These are phyloP conservation scores for Barbus barbus DNA, from an alignment of 2,113 vertebrate genomes.

Conservation along the genomic window DNA sequence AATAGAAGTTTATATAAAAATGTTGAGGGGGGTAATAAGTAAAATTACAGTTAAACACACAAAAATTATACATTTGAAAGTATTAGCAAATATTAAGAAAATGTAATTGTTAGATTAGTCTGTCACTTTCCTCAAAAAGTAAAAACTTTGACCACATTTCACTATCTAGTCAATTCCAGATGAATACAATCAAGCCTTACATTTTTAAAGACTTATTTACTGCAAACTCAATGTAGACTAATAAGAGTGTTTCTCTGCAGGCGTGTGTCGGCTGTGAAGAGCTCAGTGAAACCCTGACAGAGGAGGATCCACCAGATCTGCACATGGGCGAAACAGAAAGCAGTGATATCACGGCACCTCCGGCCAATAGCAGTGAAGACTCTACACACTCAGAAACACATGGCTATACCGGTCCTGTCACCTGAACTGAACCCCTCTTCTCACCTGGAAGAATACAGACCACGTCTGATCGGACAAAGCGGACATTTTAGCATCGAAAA, in stretches of 20 bases:
- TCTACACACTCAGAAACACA: slow-evolving; percentile 31
- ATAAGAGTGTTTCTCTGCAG: slow-evolving; percentile 66
- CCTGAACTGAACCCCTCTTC: neutral
- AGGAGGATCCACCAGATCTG: slow-evolving; percentile 75
- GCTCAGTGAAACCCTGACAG: slow-evolving; percentile 58
- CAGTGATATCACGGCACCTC: slow-evolving; percentile 59
- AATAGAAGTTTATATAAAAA: too few species aligned
- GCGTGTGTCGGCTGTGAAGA: slow-evolving; percentile 83
- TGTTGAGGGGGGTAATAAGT: too few species aligned
- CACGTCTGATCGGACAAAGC: neutral
- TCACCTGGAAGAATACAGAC: neutral
- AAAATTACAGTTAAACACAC: too few species aligned
- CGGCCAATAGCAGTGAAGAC: slow-evolving; percentile 60
- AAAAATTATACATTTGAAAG: too few species aligned
- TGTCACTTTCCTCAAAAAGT: too few species aligned
- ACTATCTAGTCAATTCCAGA: too few species aligned
- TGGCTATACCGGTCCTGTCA: neutral
- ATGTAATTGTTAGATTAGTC: too few species aligned
- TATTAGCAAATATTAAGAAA: too few species aligned
- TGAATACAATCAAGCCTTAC: too few species aligned
- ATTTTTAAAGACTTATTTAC: too few species aligned
- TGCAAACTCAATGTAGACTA: neutral
- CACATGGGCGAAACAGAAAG: slow-evolving; percentile 73
- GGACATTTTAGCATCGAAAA: neutral
- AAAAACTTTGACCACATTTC: too few species aligned